These are phyloP conservation scores for Chrysotoxum bicinctum DNA, from an alignment of 2,888 invertebrate species.

Conservation along the genomic window DNA sequence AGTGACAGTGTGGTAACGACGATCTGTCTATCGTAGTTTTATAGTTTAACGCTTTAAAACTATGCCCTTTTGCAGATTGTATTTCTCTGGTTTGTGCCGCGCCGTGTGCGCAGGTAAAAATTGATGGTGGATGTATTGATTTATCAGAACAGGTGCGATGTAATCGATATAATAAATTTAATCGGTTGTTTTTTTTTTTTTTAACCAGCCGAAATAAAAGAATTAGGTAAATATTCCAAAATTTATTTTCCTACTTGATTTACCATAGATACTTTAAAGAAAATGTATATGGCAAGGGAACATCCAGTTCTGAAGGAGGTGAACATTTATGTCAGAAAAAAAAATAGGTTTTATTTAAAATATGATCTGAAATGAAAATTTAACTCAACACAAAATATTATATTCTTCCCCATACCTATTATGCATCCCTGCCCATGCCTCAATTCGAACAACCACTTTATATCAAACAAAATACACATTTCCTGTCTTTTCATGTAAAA, in stretches of 20 bases:
- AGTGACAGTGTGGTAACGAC: background rate
- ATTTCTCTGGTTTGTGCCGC: background rate
- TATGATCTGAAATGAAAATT: background rate
- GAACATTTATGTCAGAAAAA: too few species aligned
- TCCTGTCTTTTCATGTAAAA: constrained; percentile 33
- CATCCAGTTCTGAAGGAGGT: too few species aligned
- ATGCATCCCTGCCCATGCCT: background rate
- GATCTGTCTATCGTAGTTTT: constrained; percentile 29
- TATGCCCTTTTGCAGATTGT: constrained; percentile 43
- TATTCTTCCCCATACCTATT: background rate
- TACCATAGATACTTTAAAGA: too few species aligned
- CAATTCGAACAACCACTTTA: background rate
- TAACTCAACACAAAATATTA: background rate
- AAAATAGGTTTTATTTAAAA: background rate
- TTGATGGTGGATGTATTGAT: background rate
- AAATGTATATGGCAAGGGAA: background rate
- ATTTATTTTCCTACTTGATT: background rate
- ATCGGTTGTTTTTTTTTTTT: background rate
- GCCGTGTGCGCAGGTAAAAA: background rate
- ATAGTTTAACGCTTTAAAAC: constrained; percentile 29
- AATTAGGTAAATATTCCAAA: background rate
- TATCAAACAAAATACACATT: constrained; percentile 40
- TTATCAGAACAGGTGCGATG: background rate
- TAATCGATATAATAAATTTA: background rate
- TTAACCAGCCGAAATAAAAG: background rate